phyloP scores from a whole-genome alignment of 2,888 invertebrate species.

The Drosophila subsilvestris region DNA sequence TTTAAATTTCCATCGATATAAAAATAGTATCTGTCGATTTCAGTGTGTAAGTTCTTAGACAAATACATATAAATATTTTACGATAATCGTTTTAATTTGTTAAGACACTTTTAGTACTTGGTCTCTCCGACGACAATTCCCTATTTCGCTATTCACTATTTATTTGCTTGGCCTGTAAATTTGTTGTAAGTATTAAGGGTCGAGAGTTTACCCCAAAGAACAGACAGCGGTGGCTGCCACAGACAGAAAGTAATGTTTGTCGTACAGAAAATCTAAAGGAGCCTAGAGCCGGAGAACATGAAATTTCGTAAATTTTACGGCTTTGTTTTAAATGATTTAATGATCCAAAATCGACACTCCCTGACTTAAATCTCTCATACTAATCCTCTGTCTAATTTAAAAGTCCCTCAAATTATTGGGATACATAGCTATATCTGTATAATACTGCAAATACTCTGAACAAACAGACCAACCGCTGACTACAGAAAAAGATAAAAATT shows the following conservation, averaged over 20 bases:
- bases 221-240: background rate
- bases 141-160: constrained; percentile 9
- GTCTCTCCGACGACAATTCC: constrained; percentile 23
- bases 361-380: background rate
- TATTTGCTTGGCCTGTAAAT: constrained; percentile 10
- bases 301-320: background rate
- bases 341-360: too few species aligned
- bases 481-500: constrained; percentile 3
- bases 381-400: background rate
- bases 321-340: too few species aligned
- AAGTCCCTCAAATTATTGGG: constrained; percentile 3
- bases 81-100: constrained; percentile 44
- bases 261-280: background rate
- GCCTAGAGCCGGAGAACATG: background rate
- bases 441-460: constrained; percentile 28
- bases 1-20: constrained; percentile 31
- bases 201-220: constrained; percentile 10
- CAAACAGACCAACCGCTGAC: background rate
- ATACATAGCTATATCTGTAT: constrained; percentile 12
- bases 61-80: constrained; percentile 15
- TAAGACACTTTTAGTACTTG: constrained; percentile 49
- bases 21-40: constrained; percentile 39
- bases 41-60: constrained; percentile 3
- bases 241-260: constrained; percentile 12
- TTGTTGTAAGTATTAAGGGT: constrained; percentile 19